These are phyloP conservation scores for Xyrauchen texanus DNA, from an alignment of 2,113 vertebrate species.

Conservation along the genomic window DNA sequence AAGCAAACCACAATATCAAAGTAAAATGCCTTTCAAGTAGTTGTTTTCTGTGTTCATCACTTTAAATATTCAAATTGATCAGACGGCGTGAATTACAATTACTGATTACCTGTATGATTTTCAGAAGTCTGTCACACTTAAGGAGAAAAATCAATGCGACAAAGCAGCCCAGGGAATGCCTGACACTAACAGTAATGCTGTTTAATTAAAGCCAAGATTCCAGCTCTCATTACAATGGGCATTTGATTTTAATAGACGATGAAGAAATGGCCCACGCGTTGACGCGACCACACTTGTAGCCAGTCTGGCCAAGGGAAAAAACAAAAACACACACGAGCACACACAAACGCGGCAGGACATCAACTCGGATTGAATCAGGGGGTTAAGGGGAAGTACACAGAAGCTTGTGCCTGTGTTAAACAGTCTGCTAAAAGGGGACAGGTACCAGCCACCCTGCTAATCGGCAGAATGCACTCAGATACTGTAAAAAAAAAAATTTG, in stretches of 20 bases:
- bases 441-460: conserved; percentile 75
- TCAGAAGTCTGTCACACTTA: conserved; percentile 64
- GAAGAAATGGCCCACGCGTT: conserved; percentile 61
- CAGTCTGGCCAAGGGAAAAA: conserved; percentile 53
- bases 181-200: conserved; percentile 82
- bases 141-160: conserved; percentile 61
- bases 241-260: conserved; percentile 75
- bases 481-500: conserved; percentile 53
- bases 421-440: conserved; percentile 57
- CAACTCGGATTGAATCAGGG: conserved; percentile 65
- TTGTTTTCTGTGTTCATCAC: conserved; percentile 41
- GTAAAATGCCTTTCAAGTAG: conserved; percentile 15
- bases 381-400: background rate
- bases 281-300: conserved; percentile 39
- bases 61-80: conserved; percentile 70
- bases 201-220: conserved; percentile 76
- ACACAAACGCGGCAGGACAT: conserved; percentile 60
- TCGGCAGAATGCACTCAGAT: conserved; percentile 55
- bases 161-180: conserved; percentile 55
- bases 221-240: conserved; percentile 45
- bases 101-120: conserved; percentile 58
- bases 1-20: conserved; percentile 43
- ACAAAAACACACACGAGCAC: conserved; percentile 24
- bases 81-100: conserved; percentile 69
- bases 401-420: conserved; percentile 15